Conservation (phyloP, 2,113 vertebrate genomes). For the Coryphaenoides rupestris region DNA sequence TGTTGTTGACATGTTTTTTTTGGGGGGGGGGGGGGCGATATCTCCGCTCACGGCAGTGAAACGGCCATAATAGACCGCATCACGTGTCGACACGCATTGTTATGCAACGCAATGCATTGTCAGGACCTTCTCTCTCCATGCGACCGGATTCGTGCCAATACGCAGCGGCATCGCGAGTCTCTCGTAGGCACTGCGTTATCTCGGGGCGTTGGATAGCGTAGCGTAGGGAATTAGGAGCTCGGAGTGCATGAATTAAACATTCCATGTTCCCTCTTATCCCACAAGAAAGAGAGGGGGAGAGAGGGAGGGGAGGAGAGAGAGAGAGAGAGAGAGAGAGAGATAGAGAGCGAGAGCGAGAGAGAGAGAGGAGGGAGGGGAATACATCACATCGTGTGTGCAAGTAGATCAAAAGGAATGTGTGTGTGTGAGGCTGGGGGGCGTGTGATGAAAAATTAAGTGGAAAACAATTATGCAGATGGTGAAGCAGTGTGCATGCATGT, state of each 20-base stretch:
- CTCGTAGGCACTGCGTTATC: constrained; percentile 22
- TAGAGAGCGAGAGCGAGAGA: not conserved
- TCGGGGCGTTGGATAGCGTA: constrained; percentile 39
- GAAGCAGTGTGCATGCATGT: not conserved
- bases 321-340: constrained; percentile 8
- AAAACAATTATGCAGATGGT: not conserved
- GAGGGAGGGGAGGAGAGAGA: constrained; percentile 1
- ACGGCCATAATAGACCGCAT: no score
- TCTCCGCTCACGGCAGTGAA: no score
- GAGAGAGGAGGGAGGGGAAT: not conserved
- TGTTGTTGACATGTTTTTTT: no score
- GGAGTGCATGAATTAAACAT: constrained; percentile 62
- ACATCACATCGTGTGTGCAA: not conserved
- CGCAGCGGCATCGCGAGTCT: no score
- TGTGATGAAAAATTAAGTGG: not conserved
- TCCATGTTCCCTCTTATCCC: constrained; percentile 23
- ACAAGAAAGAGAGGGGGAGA: constrained; percentile 31
- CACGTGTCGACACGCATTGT: no score
- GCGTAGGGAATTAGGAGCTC: constrained; percentile 43
- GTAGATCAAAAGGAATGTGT: not conserved
- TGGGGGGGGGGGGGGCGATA: no score
- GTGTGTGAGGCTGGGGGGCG: no score
- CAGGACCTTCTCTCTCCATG: no score
- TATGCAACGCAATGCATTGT: no score
- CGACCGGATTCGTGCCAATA: no score